Evolutionary conservation across 2,888 invertebrate species (phyloP), one percentile per base, ranked within the genome.

Genomic region (Nomada ferruginata): DNA sequence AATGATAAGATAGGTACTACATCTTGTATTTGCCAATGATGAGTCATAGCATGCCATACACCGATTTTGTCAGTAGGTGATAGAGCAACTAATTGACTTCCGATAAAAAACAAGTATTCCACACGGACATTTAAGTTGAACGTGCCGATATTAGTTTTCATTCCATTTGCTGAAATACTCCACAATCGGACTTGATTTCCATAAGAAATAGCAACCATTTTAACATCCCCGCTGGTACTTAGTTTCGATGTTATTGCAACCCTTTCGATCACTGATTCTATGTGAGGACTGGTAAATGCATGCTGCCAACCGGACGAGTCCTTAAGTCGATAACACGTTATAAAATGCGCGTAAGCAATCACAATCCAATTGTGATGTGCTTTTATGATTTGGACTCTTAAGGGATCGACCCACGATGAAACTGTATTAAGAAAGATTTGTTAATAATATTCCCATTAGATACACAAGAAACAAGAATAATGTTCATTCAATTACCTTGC

Each of bases 41-140:
- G 98, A 0, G 99, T 98, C 97, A 99, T 99, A 0, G 99, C 98
- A 94, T 99, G 99, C 99, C 99, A 99, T n/a, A 99, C 99, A 1
- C 99, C 99, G 29, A 99, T 97, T 94, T 99, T 99, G 7, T 98
- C 98, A 10, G 96, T 96, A 2, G 97, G 96, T 60, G 98, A 98
- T 42, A 99, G 94, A 0, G 99, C 99, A n/a, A 99, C 99, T 86
- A 99, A 94, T 92, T 99, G 99, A 87, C 98, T 98, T 0, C 99
- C 99, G 92, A 99, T 99, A 94, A 99, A 99, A 93, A 99, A 97
- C 73, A 99, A 95, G 94, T 98, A 98, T 92, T 99, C 99, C 11
- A 99, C 98, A 0, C 97, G 96, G 1, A 98, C 98, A 85, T 97
- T 97, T 36, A 99, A 95, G 94, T 98, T 98, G 92, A 99, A 99